Evolutionary conservation across 2,888 invertebrate species (phyloP), one percentile per base, ranked within the genome.

Genomic region (Cyclophora punctaria): DNA sequence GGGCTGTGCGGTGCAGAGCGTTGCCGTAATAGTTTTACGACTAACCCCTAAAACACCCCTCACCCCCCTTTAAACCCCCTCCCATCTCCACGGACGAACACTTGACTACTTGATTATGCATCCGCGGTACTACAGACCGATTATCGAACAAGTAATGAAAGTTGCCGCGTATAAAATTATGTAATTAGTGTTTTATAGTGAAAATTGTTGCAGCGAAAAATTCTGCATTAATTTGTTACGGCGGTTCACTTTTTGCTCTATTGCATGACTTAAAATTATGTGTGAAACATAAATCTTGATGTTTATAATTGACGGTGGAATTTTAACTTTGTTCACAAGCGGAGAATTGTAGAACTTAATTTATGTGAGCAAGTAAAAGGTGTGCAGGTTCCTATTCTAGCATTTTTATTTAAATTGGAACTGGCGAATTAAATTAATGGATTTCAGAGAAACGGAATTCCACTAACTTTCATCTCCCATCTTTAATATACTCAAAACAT

Each of bases 1-100:
- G 69, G 73, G 73, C 75, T 78, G 75, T 77, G 76, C 74, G 76
- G 75, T 73, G 71, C 78, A 80, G 83, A 84, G 78, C 78, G 80
- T 75, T 78, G 78, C 75, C 74, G 78, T 87, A 87, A 88, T 87
- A 86, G 86, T 85, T 88, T 86, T 85, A 86, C 80, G 80, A 83
- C 75, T 75, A 72, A 67, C 73, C 73, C 66, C 61, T 20, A 20
- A 20, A 37, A 37, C 37, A 4, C 5, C 56, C 59, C 64, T 57
- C 49, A 53, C 55, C 62, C 63, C 62, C 62, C 60, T 57, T 20
- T 35, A 41, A 33, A 58, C 61, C 59, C 61, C 65, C 64, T 67
- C 59, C 61, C 65, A 63, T 67, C 62, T 60, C 66, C 64, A 69
- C 71, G 69, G 64, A 64, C 70, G 61, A 75, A 76, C 78, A 75